Evolutionary conservation across 2,888 invertebrate species (phyloP).

Genomic region (Frankliniella intonsa): DNA sequence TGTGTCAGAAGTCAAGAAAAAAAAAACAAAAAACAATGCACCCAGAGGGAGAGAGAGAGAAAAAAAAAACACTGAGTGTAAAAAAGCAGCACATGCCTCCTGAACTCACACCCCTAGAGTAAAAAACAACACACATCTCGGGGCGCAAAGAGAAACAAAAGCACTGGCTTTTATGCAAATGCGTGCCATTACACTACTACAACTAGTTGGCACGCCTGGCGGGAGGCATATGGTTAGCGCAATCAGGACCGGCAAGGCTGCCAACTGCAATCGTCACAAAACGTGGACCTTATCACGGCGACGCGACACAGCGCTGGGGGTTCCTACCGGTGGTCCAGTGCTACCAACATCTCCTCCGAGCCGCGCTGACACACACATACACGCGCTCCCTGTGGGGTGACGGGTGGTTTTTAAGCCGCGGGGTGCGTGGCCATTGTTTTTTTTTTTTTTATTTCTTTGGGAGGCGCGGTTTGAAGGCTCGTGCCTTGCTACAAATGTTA

Average conservation of each 20-base stretch:
- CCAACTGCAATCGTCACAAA: conserved; percentile 4
- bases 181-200: background rate
- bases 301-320: background rate
- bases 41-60: background rate
- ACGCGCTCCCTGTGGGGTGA: background rate
- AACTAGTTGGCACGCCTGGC: background rate
- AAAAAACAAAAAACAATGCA: background rate
- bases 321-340: background rate
- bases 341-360: background rate
- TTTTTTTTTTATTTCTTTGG: background rate
- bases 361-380: background rate
- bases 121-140: background rate
- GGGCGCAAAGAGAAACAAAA: conserved; percentile 5
- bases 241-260: background rate
- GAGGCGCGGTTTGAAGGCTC: no score
- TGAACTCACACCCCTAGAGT: background rate
- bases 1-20: background rate
- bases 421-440: conserved; percentile 10
- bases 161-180: conserved; percentile 22
- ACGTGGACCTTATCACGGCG: background rate
- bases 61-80: background rate
- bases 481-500: conserved; percentile 2
- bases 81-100: background rate
- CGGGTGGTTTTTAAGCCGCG: conserved; percentile 3
- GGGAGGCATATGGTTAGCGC: background rate